These are phyloP conservation scores for Limnephilus marmoratus DNA, from an alignment of 2,888 invertebrate species.

Conservation along the genomic window DNA sequence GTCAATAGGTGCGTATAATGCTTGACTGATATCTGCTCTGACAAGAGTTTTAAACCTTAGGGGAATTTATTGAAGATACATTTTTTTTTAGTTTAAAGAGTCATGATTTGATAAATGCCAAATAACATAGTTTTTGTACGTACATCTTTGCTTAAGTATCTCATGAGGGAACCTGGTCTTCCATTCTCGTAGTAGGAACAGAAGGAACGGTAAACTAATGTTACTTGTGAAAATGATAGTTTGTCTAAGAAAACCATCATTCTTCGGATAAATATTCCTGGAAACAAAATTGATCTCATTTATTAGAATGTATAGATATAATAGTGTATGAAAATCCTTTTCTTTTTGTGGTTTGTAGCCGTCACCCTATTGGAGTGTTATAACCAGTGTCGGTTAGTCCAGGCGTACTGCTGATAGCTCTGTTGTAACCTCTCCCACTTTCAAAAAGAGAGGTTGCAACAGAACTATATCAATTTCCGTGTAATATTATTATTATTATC, in stretches of 20 bases:
- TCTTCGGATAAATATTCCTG: constrained; percentile 89
- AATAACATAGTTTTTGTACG: constrained; percentile 44
- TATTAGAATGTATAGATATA: neutral
- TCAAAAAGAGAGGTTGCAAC: too few relatives aligned
- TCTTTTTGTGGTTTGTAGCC: too few relatives aligned
- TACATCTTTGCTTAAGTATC: constrained; percentile 76
- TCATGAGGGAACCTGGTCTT: constrained; percentile 75
- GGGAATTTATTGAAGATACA: neutral
- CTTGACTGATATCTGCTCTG: neutral
- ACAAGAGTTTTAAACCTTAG: neutral
- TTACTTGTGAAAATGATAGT: constrained; percentile 89
- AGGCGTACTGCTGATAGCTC: too few relatives aligned
- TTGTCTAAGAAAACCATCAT: constrained; percentile 90
- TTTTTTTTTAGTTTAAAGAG: neutral
- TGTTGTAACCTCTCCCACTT: too few relatives aligned
- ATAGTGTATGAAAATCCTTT: too few relatives aligned
- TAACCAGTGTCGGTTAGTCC: neutral
- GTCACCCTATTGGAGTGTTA: neutral
- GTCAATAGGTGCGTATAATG: neutral
- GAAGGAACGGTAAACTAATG: constrained; percentile 84
- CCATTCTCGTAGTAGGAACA: constrained; percentile 82
- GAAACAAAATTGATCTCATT: constrained; percentile 68
- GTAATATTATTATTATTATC: too few relatives aligned
- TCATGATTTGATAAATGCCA: neutral
- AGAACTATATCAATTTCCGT: too few relatives aligned